A percentile compares a stretch with the other conserved stretches of the same genome.
Conservation (phyloP, 2,113 vertebrate species). For the Etheostoma cragini region DNA sequence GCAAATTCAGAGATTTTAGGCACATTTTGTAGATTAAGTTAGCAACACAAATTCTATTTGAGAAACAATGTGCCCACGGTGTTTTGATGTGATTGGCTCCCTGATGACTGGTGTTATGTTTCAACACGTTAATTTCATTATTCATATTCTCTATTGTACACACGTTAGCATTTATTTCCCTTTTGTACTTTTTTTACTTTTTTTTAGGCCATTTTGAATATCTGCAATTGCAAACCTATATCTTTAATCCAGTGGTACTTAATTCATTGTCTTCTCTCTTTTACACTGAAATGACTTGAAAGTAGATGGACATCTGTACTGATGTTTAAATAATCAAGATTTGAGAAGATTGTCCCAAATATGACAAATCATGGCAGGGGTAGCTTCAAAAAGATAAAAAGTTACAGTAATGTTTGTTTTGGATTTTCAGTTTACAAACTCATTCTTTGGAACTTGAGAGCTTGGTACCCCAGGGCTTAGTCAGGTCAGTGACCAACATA, state of each 20-base stretch:
- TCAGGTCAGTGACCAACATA: too few relatives aligned
- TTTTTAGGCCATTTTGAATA: neutral
- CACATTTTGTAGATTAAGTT: neutral
- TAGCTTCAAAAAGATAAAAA: neutral
- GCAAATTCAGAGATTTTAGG: neutral
- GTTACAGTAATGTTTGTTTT: neutral
- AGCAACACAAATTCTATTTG: neutral
- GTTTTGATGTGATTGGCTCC: neutral
- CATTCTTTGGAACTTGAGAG: too few relatives aligned
- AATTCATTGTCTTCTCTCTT: neutral
- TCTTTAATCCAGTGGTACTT: neutral
- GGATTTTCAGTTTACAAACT: too few relatives aligned
- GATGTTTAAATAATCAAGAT: neutral
- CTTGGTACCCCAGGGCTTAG: too few relatives aligned
- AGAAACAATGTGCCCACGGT: neutral
- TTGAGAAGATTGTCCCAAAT: neutral
- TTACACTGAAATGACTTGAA: neutral
- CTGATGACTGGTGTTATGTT: slow-evolving; percentile 16
- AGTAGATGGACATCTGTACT: neutral
- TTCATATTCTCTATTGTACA: slow-evolving; percentile 3
- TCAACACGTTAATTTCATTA: slow-evolving; percentile 17
- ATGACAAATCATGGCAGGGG: neutral
- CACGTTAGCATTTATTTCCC: neutral
- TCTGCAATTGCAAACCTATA: neutral
- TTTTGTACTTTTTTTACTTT: slow-evolving; percentile 16